Evolutionary conservation across 2,888 invertebrate genomes (phyloP).

Genomic region (Ophioninae sp.): DNA sequence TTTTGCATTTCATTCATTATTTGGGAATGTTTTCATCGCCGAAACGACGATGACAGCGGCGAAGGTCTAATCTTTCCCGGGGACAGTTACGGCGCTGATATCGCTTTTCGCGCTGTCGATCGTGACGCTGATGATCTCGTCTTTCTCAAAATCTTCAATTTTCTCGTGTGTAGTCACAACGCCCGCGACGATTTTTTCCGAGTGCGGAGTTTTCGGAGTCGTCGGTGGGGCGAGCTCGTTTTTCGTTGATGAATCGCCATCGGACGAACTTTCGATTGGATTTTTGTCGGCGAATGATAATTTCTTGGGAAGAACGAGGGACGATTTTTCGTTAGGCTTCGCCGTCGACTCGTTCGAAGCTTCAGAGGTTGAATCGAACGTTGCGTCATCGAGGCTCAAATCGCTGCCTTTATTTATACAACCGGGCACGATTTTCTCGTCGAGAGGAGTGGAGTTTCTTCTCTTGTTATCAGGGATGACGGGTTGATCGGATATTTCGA

Average conservation of each 20-base stretch:
- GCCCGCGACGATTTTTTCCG: conserved; percentile 66
- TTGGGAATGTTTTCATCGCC: conserved; percentile 60
- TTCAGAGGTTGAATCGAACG: conserved; percentile 2
- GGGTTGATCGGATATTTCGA: conserved; percentile 53
- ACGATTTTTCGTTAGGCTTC: background rate
- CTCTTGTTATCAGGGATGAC: conserved; percentile 12
- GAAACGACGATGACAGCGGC: conserved; percentile 53
- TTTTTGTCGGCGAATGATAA: conserved; percentile 54
- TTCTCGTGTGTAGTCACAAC: conserved; percentile 62
- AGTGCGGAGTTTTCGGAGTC: conserved; percentile 65
- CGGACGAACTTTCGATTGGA: conserved; percentile 50
- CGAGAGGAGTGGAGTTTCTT: conserved; percentile 47
- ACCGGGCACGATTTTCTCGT: conserved; percentile 62
- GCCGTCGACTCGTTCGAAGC: background rate
- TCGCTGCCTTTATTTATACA: conserved; percentile 59
- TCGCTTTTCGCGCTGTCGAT: background rate
- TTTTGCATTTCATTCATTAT: conserved; percentile 27
- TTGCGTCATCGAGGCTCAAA: conserved; percentile 13
- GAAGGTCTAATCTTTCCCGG: conserved; percentile 41
- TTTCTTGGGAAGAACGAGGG: conserved; percentile 11
- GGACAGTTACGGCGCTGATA: conserved; percentile 58
- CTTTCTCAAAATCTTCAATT: conserved; percentile 39
- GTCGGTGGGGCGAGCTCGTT: conserved; percentile 40
- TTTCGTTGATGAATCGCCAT: conserved; percentile 28
- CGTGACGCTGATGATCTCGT: conserved; percentile 52